Conservation (phyloP, 2,888 invertebrate species). For the Limnephilus lunatus region DNA sequence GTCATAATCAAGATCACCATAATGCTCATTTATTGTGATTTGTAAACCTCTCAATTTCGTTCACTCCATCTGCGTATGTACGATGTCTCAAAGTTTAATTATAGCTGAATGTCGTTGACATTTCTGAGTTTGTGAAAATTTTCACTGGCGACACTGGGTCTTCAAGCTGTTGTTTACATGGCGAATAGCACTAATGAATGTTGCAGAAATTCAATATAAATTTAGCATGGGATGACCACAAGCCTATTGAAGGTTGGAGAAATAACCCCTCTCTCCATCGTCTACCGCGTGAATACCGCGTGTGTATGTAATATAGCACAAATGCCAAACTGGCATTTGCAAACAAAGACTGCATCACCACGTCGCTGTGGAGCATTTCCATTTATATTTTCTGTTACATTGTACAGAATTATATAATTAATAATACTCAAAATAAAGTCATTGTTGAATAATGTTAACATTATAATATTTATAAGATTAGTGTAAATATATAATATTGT, state of each 20-base stretch:
- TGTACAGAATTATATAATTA: not conserved
- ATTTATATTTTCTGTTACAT: conserved; percentile 37
- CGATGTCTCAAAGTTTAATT: not conserved
- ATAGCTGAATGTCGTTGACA: not conserved
- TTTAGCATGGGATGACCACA: not conserved
- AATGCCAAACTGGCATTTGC: conserved; percentile 26
- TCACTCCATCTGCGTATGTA: not conserved
- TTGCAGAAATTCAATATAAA: not conserved
- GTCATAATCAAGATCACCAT: not conserved
- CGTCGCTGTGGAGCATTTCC: not conserved
- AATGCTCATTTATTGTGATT: not conserved
- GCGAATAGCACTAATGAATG: not conserved
- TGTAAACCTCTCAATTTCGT: not conserved
- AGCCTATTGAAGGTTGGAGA: not conserved
- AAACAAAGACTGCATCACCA: conserved; percentile 36
- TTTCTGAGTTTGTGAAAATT: not conserved
- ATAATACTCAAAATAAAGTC: conserved; percentile 27
- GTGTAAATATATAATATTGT: conserved; percentile 26
- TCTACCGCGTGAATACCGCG: not conserved
- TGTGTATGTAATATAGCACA: conserved; percentile 15
- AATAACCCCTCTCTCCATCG: not conserved
- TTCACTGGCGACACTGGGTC: too few relatives aligned
- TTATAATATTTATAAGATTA: conserved; percentile 3
- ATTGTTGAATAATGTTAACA: not conserved
- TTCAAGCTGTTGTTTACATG: too few relatives aligned